These are phyloP conservation scores for Emydocephalus ijimae DNA, from an alignment of 2,113 vertebrate genomes.

Conservation along the genomic window DNA sequence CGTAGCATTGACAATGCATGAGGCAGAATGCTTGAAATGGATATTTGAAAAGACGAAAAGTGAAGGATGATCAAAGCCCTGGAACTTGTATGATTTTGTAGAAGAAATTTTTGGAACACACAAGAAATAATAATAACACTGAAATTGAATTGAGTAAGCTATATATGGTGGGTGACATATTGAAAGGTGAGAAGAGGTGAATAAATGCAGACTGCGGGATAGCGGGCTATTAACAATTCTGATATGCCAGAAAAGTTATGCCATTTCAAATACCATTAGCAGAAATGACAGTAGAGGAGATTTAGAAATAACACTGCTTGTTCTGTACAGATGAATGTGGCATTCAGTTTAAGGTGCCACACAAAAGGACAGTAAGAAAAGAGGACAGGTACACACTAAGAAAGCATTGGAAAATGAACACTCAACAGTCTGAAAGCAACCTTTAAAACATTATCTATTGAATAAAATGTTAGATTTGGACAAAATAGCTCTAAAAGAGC, in stretches of 20 bases:
- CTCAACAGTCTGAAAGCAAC: not conserved
- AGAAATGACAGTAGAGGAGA: not conserved
- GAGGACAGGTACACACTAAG: not conserved
- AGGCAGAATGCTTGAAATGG: not conserved
- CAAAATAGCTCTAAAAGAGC: not conserved
- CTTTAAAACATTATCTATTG: not conserved
- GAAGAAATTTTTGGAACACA: not conserved
- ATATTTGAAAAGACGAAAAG: not conserved
- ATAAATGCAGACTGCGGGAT: not conserved
- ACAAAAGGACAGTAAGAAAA: not conserved
- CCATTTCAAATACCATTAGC: not conserved
- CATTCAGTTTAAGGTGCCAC: not conserved
- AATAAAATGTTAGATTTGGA: not conserved
- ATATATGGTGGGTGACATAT: not conserved
- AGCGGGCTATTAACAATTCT: not conserved
- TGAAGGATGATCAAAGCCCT: not conserved
- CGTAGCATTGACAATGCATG: not conserved
- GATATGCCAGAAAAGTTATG: not conserved
- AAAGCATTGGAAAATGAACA: not conserved
- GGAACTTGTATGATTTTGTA: not conserved
- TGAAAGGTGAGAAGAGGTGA: not conserved
- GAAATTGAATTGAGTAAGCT: not conserved
- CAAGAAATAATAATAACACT: not conserved
- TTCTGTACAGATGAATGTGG: not conserved
- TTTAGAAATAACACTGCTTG: not conserved